phyloP scores from a whole-genome alignment of 35 echinoderm and acorn worm genomes.

The Apostichopus japonicus region DNA sequence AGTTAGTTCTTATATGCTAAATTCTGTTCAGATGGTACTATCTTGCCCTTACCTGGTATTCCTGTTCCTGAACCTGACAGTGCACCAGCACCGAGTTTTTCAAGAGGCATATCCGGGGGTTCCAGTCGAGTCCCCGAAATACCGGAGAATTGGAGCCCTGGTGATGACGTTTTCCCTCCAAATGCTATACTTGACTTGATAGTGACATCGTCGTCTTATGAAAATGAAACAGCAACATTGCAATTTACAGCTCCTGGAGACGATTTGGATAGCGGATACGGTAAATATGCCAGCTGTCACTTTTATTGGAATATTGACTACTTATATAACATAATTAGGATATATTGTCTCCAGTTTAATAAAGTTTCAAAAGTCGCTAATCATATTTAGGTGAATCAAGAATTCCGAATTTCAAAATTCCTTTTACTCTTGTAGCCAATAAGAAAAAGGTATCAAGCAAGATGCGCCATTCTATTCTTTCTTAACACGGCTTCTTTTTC shows the following conservation, averaged over 20 bases:
- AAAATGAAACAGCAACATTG: slow-evolving; percentile 47
- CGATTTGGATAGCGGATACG: slow-evolving; percentile 64
- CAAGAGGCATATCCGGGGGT: slow-evolving; percentile 56
- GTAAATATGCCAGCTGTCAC: slow-evolving; percentile 11
- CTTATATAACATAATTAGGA: no score
- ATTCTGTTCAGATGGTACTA: slow-evolving; percentile 16
- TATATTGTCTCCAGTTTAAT: no score
- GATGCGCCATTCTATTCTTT: no score
- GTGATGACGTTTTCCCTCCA: slow-evolving; percentile 62
- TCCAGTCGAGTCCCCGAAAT: slow-evolving; percentile 46
- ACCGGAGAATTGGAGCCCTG: slow-evolving; percentile 24
- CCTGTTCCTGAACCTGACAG: slow-evolving; percentile 23
- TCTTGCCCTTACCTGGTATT: slow-evolving; percentile 2
- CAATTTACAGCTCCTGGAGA: slow-evolving; percentile 74
- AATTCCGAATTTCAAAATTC: no score
- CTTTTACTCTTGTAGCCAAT: no score
- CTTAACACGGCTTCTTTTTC: no score
- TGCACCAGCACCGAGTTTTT: slow-evolving; percentile 31
- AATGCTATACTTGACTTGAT: slow-evolving; percentile 52
- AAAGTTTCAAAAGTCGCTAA: no score
- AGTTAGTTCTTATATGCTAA: no score
- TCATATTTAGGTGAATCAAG: no score
- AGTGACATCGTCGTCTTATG: slow-evolving; percentile 36
- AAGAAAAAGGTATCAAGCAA: no score
- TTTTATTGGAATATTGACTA: no score